Evolutionary conservation across 2,797 vertebrate species (phyloP).

Genomic region (Bradypus variegatus): DNA sequence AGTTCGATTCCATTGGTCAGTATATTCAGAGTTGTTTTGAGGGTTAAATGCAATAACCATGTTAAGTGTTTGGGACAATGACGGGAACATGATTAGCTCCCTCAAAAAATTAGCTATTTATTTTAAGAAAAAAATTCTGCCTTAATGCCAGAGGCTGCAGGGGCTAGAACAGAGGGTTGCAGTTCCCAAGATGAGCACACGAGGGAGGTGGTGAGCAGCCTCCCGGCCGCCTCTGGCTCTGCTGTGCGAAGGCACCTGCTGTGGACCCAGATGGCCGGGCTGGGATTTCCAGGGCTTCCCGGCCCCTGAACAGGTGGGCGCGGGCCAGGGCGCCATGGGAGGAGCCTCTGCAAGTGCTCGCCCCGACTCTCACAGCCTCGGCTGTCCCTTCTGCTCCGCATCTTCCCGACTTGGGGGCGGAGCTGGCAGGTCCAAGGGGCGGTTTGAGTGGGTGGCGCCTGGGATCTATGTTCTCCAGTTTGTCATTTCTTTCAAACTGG

Average conservation of each 20-base stretch:
- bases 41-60: background rate
- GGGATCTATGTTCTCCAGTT: background rate
- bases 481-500: background rate
- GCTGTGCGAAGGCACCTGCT: conserved; percentile 34
- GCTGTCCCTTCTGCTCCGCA: background rate
- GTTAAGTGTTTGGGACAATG: background rate
- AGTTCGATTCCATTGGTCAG: too few species aligned
- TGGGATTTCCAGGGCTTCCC: conserved; percentile 58
- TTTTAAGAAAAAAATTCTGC: background rate
- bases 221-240: background rate
- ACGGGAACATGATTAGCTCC: background rate
- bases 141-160: background rate
- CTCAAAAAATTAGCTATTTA: background rate
- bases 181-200: conserved; percentile 42
- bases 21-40: background rate
- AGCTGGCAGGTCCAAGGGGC: background rate
- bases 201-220: conserved; percentile 48
- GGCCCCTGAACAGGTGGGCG: conserved; percentile 52
- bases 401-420: background rate
- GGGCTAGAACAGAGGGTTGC: background rate
- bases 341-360: background rate
- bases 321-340: conserved; percentile 7
- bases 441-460: background rate
- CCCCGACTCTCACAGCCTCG: background rate
- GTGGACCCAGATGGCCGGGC: conserved; percentile 50